These are phyloP conservation scores for Pituophis catenifer DNA, from an alignment of 2,113 vertebrate species.

Conservation along the genomic window DNA sequence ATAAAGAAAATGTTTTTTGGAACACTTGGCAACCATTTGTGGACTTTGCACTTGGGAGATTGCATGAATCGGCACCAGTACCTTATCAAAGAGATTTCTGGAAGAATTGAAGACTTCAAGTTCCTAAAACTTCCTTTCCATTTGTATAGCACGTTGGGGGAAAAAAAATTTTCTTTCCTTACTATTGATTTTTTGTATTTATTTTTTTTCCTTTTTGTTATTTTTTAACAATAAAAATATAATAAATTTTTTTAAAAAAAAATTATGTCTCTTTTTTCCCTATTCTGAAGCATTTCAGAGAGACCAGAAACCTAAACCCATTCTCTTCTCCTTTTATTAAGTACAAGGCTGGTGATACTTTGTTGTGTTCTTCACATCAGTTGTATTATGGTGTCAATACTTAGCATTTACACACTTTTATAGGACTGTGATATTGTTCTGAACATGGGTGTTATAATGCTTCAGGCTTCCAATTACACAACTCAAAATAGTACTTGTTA, in stretches of 20 bases:
- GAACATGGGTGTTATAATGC: constrained; percentile 10
- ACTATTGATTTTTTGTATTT: too few species aligned
- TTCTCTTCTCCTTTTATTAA: not conserved
- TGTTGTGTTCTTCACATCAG: not conserved
- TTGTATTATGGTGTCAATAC: constrained; percentile 19
- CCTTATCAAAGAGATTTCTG: too few species aligned
- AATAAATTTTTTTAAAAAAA: not conserved
- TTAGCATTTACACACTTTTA: constrained; percentile 19
- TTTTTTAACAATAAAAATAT: too few species aligned
- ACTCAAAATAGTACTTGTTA: constrained; percentile 9
- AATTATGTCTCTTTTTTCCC: not conserved
- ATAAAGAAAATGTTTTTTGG: too few species aligned
- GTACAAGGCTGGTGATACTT: not conserved
- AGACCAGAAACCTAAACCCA: not conserved
- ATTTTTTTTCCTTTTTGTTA: too few species aligned
- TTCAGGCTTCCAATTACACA: not conserved
- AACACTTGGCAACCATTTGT: too few species aligned
- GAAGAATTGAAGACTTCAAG: too few species aligned
- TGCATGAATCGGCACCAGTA: too few species aligned
- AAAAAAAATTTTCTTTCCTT: too few species aligned
- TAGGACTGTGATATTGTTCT: not conserved
- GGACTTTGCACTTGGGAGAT: too few species aligned
- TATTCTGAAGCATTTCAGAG: not conserved
- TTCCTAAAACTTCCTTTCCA: too few species aligned
- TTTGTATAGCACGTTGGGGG: too few species aligned